Conservation (phyloP, 30 jellyfish, hydroid and myxozoan genomes). For the Turritopsis dohrnii region DNA sequence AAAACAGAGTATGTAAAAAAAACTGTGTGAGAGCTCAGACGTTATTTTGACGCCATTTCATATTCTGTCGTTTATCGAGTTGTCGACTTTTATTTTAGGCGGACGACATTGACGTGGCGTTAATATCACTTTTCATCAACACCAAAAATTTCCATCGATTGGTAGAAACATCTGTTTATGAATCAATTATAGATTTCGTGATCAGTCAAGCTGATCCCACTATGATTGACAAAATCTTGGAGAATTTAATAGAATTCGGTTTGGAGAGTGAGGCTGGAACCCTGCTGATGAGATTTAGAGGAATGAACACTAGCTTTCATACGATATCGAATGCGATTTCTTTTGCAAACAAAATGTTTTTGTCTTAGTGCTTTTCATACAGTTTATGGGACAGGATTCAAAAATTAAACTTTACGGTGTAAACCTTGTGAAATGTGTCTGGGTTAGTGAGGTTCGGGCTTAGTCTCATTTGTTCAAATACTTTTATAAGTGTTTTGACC, state of each 20-base stretch:
- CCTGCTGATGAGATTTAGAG: not conserved
- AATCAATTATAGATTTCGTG: not conserved
- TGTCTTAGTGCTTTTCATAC: not conserved
- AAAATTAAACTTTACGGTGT: too few species aligned
- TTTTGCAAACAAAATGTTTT: not conserved
- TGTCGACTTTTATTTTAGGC: not conserved
- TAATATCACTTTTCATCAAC: not conserved
- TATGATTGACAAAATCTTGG: not conserved
- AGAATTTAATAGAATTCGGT: not conserved
- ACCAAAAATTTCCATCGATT: constrained; percentile 4
- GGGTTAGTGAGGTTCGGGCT: too few species aligned
- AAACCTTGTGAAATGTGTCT: too few species aligned
- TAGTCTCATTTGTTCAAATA: too few species aligned
- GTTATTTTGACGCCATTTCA: not conserved
- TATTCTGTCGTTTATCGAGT: not conserved
- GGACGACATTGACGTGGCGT: not conserved
- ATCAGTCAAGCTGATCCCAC: not conserved
- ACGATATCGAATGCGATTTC: not conserved
- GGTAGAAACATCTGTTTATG: not conserved
- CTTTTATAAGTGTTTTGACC: too few species aligned
- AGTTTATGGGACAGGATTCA: too few species aligned
- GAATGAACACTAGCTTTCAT: not conserved
- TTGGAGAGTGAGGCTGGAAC: constrained; percentile 5
- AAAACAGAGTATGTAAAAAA: too few species aligned
- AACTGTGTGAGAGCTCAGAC: not conserved